phyloP scores from a whole-genome alignment of 2,888 invertebrate genomes.

The Physocephala rufipes region DNA sequence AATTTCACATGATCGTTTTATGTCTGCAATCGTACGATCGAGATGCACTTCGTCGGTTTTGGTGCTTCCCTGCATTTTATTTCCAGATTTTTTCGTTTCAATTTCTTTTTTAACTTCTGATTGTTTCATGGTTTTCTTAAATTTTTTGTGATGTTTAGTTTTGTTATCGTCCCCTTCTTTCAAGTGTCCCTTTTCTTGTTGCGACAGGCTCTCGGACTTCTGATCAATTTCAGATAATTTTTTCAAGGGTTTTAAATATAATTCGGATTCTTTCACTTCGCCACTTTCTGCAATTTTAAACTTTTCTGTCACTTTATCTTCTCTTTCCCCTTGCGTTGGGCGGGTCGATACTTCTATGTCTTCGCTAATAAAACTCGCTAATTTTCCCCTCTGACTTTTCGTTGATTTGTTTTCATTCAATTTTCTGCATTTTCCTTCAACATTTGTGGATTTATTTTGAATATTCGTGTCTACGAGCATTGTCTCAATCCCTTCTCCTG shows the following conservation, averaged over 20 bases:
- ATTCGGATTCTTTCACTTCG: background rate
- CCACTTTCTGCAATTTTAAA: background rate
- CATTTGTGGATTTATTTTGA: background rate
- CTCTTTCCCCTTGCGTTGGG: background rate
- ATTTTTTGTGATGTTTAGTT: slow-evolving; percentile 11
- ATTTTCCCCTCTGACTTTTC: background rate
- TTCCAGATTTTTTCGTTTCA: background rate
- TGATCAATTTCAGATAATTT: slow-evolving; percentile 10
- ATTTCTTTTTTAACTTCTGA: background rate
- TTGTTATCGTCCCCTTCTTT: slow-evolving; percentile 20
- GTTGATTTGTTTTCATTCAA: background rate
- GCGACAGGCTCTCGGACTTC: background rate
- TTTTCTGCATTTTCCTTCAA: background rate
- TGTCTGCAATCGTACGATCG: background rate
- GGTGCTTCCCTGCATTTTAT: background rate
- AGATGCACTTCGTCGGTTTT: slow-evolving; percentile 3
- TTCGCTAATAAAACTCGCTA: background rate
- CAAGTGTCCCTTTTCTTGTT: slow-evolving; percentile 3
- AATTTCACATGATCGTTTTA: background rate
- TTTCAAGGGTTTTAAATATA: background rate
- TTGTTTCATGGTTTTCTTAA: background rate
- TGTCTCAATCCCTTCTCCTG: background rate
- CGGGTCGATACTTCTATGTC: background rate
- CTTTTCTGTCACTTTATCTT: background rate
- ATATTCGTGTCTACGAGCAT: background rate